Evolutionary conservation across 2,113 vertebrate genomes (phyloP), one percentile per base, ranked within the genome.

Genomic region (Pandion haliaetus): DNA sequence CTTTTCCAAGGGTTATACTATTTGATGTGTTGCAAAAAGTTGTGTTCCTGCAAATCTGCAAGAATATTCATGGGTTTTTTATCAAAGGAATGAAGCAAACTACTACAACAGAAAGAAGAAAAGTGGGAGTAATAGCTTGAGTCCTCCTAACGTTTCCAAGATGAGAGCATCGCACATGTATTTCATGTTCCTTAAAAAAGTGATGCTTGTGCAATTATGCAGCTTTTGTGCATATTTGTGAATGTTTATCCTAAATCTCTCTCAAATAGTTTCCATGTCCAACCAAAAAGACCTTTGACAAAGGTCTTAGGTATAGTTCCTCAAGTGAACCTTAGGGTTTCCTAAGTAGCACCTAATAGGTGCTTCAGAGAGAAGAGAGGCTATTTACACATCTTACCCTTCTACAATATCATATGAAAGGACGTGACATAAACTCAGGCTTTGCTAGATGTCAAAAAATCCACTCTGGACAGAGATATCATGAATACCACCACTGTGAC

Each of bases 81-180:
- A 62, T 4, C 4, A 66, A 85, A 71, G 5, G 72, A 76, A 34
- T 63, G 5, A 49, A 86, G 36, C 5, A 74, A 82, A 49, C 45
- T 45, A 17, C 4, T 9, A 47, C 74, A 84, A 86, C 24, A 42
- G 9, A 45, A 69, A 38, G 8, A 47, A 59, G 24, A 66, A 62
- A 66, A 21, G 7, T 58, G 10, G 8, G 9, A 25, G 3, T 8
- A 66, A n/a, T 54, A 62, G 3, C 25, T 24, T 36, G 11, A 26
- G 6, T 42, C 34, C 19, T 65, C 9, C 31, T 77, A 38, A 34
- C 0, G 0, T 79, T 72, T 61, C 14, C 23, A 32, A 38, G 34
- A 81, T 2, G 4, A 70, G 4, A 61, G 2, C 2, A 13, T 82
- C 42, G 13, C 7, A 2, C 18, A 18, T 34, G 9, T 70, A 29